Conservation (phyloP, 2,797 vertebrate genomes). For the Gymnopithys bicolor region DNA sequence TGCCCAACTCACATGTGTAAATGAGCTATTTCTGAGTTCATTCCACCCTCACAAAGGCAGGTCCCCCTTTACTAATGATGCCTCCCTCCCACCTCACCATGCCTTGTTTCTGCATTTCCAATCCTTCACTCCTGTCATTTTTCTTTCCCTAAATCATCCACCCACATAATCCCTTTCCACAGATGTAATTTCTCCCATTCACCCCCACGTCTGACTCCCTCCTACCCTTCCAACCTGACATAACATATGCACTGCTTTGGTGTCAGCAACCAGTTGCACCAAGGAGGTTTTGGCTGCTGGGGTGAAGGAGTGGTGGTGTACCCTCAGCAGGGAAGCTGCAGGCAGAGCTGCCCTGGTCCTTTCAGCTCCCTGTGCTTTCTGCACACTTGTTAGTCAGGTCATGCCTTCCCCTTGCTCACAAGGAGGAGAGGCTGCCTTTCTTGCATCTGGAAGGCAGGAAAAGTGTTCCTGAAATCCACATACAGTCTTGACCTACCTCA, state of each 20-base stretch:
- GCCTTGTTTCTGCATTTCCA: neutral
- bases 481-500: neutral
- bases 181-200: neutral
- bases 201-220: neutral
- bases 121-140: neutral
- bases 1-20: neutral
- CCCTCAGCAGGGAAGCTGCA: neutral
- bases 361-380: accelerated
- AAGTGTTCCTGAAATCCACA: neutral
- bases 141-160: neutral
- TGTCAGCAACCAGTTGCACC: neutral
- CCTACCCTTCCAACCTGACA: accelerated
- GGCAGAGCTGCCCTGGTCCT: neutral
- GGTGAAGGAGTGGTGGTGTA: neutral
- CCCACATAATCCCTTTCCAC: neutral
- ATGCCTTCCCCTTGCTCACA: neutral
- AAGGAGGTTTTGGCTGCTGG: neutral
- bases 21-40: neutral
- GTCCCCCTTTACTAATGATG: accelerated
- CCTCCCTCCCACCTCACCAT: neutral
- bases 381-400: neutral
- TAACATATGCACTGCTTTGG: accelerated
- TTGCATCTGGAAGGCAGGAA: neutral
- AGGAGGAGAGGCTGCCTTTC: neutral
- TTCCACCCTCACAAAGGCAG: neutral